Percentiles rank a stretch among this genome's conserved stretches.
These are phyloP conservation scores for Trachymyrmex septentrionalis DNA, from an alignment of 1,140 invertebrate genomes.

Conservation along the genomic window DNA sequence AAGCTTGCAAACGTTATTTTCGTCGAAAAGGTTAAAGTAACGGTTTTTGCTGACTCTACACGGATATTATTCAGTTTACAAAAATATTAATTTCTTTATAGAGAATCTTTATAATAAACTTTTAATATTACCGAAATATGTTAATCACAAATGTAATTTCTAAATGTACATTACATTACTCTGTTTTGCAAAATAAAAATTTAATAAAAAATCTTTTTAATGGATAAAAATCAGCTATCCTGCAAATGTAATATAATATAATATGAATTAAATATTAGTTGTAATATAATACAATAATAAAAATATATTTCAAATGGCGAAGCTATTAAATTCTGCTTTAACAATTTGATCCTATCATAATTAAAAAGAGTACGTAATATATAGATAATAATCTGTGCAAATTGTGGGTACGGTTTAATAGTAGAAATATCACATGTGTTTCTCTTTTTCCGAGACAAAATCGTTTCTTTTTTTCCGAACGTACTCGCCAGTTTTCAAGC, in stretches of 20 bases:
- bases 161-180: background rate
- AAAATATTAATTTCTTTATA: background rate
- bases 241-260: background rate
- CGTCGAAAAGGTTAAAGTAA: background rate
- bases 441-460: slow-evolving; percentile 1
- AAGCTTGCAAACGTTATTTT: slow-evolving; percentile 12
- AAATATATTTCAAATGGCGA: slow-evolving; percentile 4
- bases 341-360: background rate
- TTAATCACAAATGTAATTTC: background rate
- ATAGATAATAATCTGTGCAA: background rate
- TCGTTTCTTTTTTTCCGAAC: background rate
- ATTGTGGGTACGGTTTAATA: background rate
- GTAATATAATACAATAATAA: slow-evolving; percentile 12
- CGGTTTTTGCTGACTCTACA: background rate
- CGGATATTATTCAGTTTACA: slow-evolving; percentile 12
- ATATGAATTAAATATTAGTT: background rate
- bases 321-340: background rate
- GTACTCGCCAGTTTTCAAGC: slow-evolving; percentile 18
- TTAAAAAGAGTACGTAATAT: background rate
- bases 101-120: background rate
- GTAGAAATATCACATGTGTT: slow-evolving; percentile 16
- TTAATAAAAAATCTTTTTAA: slow-evolving; percentile 12
- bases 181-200: slow-evolving; percentile 7
- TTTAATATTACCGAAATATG: background rate
- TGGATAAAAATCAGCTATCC: background rate